A percentile compares a stretch with the other conserved stretches of the same genome.
phyloP scores from a whole-genome alignment of 2,888 invertebrate genomes.

The Pachydiplax longipennis region DNA sequence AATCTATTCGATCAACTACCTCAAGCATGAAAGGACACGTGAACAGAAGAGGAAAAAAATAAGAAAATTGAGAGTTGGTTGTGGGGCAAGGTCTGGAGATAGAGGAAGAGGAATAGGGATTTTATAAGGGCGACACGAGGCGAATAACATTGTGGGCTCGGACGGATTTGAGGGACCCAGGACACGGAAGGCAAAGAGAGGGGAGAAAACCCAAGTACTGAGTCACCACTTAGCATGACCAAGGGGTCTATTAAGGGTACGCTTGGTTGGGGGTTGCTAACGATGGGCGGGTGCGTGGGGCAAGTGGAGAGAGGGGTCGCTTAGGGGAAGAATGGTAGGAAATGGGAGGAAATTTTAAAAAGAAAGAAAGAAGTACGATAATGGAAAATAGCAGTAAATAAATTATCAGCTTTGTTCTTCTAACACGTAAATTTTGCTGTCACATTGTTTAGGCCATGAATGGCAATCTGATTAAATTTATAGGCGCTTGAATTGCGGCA shows the following conservation, averaged over 20 bases:
- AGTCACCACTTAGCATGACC: constrained; percentile 39
- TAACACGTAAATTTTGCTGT: no score
- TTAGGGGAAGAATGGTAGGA: not conserved
- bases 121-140: not conserved
- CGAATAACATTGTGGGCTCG: not conserved
- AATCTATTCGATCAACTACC: no score
- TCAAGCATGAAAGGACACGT: not conserved
- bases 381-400: no score
- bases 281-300: not conserved
- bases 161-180: not conserved
- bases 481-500: no score
- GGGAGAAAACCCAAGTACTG: not conserved
- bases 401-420: no score
- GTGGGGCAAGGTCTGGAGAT: not conserved
- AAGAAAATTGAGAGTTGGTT: not conserved
- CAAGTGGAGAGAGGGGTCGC: not conserved
- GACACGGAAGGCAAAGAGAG: not conserved
- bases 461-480: no score
- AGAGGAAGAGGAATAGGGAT: not conserved
- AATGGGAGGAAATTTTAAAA: not conserved
- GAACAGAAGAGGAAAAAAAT: not conserved
- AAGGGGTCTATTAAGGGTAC: constrained; percentile 27
- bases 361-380: no score
- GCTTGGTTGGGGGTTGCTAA: not conserved
- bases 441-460: no score